Percentiles rank a stretch among this genome's conserved stretches.
Evolutionary conservation across 2,797 vertebrate genomes (phyloP).

Genomic region (Molothrus ater): DNA sequence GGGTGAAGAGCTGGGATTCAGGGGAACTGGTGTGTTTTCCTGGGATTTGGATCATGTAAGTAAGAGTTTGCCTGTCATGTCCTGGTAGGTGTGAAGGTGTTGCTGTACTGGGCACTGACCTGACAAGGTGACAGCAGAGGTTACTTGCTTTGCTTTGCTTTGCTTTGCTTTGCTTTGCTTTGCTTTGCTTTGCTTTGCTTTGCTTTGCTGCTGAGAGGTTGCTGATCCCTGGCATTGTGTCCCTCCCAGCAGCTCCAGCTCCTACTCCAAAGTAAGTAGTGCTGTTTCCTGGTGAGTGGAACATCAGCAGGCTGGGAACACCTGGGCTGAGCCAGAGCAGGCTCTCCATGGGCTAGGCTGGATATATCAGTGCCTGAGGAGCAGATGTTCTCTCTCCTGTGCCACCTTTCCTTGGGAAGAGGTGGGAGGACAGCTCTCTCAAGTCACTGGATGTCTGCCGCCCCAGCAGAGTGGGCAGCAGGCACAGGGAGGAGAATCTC

Average conservation of each 20-base stretch:
- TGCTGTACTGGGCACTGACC: neutral
- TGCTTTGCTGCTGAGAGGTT: neutral
- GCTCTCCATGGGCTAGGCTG: neutral
- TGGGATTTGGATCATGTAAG: neutral
- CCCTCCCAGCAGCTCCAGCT: neutral
- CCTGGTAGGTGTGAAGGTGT: neutral
- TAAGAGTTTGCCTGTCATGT: neutral
- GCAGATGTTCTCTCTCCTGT: neutral
- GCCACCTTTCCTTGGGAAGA: neutral
- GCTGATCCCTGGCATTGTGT: neutral
- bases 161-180: neutral
- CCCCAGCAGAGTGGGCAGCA: neutral
- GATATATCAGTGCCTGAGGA: neutral
- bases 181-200: neutral
- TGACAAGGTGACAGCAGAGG: neutral
- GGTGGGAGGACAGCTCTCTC: neutral
- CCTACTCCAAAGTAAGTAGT: neutral
- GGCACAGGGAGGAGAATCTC: neutral
- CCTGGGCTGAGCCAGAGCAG: neutral
- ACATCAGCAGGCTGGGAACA: neutral
- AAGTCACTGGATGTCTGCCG: neutral
- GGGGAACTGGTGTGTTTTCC: neutral
- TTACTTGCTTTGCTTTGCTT: neutral
- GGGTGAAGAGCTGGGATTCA: neutral
- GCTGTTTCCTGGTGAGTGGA: neutral